These are phyloP conservation scores for Otolemur crassicaudatus DNA, from an alignment of 2,797 vertebrate species.

Conservation along the genomic window DNA sequence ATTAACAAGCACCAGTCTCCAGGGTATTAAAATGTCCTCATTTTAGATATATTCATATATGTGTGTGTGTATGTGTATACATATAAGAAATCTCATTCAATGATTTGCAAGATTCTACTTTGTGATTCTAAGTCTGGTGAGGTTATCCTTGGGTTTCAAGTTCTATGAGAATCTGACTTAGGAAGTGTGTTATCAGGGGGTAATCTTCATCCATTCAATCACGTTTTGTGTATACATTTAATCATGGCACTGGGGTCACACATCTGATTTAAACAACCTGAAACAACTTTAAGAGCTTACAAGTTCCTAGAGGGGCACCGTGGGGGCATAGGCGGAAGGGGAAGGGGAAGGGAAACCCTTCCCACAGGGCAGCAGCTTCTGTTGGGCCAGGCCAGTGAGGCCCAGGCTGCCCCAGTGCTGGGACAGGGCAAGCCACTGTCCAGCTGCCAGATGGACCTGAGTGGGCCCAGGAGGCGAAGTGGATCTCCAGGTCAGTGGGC, in stretches of 20 bases:
- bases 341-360: neutral
- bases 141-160: neutral
- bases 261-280: neutral
- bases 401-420: neutral
- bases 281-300: neutral
- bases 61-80: no score
- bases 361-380: neutral
- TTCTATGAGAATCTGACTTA: neutral
- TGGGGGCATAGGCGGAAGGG: no score
- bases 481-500: no score
- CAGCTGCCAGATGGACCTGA: accelerated
- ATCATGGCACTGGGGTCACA: neutral
- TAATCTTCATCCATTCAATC: neutral
- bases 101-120: neutral
- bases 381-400: neutral
- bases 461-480: neutral
- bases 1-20: neutral
- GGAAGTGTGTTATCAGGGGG: neutral
- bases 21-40: neutral
- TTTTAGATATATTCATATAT: neutral
- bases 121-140: neutral
- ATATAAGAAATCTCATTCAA: neutral
- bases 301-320: neutral
- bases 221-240: neutral
- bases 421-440: no score